These are phyloP conservation scores for Bombus picipes DNA, from an alignment of 1,140 invertebrate genomes.

Conservation along the genomic window DNA sequence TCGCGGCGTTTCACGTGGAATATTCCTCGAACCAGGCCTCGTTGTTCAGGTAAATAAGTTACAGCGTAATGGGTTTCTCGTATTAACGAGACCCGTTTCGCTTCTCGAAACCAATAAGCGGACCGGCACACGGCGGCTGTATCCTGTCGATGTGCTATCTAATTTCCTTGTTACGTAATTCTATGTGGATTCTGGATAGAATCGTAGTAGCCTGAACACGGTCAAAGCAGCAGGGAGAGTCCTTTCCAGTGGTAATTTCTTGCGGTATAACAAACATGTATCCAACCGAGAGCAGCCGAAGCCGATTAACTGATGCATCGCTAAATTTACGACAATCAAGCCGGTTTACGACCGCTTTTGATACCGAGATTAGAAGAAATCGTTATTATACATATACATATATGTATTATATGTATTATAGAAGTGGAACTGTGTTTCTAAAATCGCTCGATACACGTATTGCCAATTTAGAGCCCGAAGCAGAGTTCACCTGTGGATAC, in stretches of 20 bases:
- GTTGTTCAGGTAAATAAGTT: constrained; percentile 2
- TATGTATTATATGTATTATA: too few relatives aligned
- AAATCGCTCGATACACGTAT: neutral
- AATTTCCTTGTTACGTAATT: constrained; percentile 19
- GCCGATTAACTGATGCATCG: neutral
- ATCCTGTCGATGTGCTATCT: neutral
- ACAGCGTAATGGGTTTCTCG: constrained; percentile 9
- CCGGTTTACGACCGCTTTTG: neutral
- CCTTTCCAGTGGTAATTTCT: neutral
- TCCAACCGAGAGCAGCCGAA: neutral
- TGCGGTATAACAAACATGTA: neutral
- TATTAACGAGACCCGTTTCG: neutral
- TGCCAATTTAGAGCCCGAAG: too few relatives aligned
- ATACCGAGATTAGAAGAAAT: neutral
- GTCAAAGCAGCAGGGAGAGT: neutral
- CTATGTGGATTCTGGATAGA: neutral
- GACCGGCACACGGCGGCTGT: neutral
- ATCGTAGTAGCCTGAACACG: neutral
- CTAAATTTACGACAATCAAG: neutral
- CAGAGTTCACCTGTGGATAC: constrained; percentile 47
- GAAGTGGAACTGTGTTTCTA: neutral
- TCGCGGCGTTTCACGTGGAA: neutral
- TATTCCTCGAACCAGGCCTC: neutral
- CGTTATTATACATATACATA: neutral
- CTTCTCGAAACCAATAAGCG: neutral